These are phyloP conservation scores for Tyrophagus putrescentiae DNA, from an alignment of 1,140 invertebrate genomes.

Conservation along the genomic window DNA sequence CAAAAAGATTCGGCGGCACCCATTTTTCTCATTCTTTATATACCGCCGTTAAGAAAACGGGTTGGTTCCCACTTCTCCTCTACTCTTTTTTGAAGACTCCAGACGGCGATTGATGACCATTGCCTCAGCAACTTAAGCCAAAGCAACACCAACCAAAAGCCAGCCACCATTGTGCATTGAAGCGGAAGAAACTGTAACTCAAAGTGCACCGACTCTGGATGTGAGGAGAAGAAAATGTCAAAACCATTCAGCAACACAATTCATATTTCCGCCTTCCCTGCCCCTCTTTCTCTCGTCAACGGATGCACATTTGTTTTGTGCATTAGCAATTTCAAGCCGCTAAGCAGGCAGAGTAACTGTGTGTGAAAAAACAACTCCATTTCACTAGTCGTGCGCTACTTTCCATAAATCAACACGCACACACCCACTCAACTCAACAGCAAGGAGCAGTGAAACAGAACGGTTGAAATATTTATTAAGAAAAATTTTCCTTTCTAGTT, in stretches of 20 bases:
- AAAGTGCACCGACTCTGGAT: background rate
- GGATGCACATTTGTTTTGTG: slow-evolving; percentile 8
- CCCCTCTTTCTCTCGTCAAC: background rate
- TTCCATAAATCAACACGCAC: too few relatives aligned
- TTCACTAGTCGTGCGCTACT: too few relatives aligned
- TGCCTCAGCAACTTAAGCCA: background rate
- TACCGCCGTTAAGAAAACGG: too few relatives aligned
- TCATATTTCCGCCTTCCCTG: background rate
- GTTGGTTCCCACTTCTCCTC: too few relatives aligned
- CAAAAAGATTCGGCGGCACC: too few relatives aligned
- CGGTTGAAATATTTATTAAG: background rate
- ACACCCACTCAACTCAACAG: too few relatives aligned
- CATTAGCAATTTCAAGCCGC: too few relatives aligned
- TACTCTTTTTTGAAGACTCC: too few relatives aligned
- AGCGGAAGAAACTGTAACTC: background rate
- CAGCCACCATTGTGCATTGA: background rate
- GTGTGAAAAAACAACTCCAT: too few relatives aligned
- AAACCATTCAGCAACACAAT: background rate
- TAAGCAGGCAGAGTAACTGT: too few relatives aligned
- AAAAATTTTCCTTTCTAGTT: background rate
- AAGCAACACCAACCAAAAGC: background rate
- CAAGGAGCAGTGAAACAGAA: background rate
- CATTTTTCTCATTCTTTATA: too few relatives aligned
- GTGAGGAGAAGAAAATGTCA: background rate
- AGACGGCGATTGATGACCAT: too few relatives aligned